phyloP scores from a whole-genome alignment of 2,113 vertebrate genomes.

The Ia io region DNA sequence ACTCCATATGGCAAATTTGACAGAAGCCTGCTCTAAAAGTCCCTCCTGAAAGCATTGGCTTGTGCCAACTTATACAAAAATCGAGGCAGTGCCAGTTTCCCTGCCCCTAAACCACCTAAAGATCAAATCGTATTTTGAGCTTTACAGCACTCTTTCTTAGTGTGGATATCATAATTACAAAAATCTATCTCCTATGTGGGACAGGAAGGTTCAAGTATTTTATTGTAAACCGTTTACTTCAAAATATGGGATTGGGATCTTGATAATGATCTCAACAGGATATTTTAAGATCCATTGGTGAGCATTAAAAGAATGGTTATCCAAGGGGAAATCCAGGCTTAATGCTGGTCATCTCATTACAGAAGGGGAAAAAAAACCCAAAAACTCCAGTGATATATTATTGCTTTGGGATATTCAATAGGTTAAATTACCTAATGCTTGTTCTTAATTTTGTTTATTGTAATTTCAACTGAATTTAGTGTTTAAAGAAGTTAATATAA shows the following conservation, averaged over 20 bases:
- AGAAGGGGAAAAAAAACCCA: not conserved
- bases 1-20: slow-evolving; percentile 59
- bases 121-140: slow-evolving; percentile 5
- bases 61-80: slow-evolving; percentile 34
- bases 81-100: not conserved
- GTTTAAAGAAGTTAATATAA: slow-evolving; percentile 17
- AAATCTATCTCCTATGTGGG: not conserved
- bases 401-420: not conserved
- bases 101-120: not conserved
- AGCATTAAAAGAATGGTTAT: not conserved
- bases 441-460: not conserved
- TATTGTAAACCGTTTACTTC: slow-evolving; percentile 3
- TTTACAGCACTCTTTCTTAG: not conserved
- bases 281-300: not conserved
- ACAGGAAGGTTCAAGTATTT: not conserved
- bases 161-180: not conserved
- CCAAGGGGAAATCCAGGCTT: not conserved
- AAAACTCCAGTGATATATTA: not conserved
- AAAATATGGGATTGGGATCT: not conserved
- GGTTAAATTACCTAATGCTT: not conserved
- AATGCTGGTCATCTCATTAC: not conserved
- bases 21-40: slow-evolving; percentile 42
- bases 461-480: not conserved
- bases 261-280: not conserved
- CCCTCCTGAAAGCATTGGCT: not conserved